phyloP scores from a whole-genome alignment of 2,888 invertebrate species.

The Megalurothrips usitatus region DNA sequence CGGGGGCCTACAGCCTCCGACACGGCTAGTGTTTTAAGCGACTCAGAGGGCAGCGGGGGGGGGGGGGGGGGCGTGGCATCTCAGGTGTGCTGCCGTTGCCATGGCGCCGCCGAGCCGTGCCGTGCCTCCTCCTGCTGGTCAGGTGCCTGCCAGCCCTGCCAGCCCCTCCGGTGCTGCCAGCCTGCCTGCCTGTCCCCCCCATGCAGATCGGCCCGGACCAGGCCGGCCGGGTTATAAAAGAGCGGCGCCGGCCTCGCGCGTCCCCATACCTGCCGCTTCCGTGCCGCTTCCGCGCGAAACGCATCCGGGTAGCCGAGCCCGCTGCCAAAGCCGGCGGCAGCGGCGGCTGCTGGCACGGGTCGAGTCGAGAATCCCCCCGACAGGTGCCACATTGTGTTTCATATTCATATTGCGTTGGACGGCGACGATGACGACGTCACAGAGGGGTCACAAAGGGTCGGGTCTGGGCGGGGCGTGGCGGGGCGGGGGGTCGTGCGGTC shows the following conservation, averaged over 20 bases:
- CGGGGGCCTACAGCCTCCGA: not conserved
- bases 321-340: not conserved
- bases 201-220: not conserved
- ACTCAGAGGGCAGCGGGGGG: not conserved
- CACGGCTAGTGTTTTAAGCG: conserved; percentile 22
- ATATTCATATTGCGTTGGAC: conserved; percentile 13
- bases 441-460: not conserved
- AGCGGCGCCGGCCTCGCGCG: not conserved
- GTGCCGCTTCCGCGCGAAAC: not conserved
- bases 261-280: not conserved
- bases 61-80: not conserved
- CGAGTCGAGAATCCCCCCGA: not conserved
- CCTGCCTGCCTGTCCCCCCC: not conserved
- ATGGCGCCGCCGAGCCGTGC: not conserved
- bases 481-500: not conserved
- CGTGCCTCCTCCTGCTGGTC: not conserved
- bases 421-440: not conserved
- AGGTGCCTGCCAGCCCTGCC: not conserved
- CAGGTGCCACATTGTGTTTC: conserved; percentile 16
- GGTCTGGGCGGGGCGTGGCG: not conserved
- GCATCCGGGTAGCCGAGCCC: not conserved
- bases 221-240: not conserved
- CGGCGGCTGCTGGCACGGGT: not conserved
- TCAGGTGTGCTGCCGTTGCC: not conserved
- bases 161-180: not conserved